Evolutionary conservation across 2,888 invertebrate genomes (phyloP).

Genomic region (Acleris holmiana): DNA sequence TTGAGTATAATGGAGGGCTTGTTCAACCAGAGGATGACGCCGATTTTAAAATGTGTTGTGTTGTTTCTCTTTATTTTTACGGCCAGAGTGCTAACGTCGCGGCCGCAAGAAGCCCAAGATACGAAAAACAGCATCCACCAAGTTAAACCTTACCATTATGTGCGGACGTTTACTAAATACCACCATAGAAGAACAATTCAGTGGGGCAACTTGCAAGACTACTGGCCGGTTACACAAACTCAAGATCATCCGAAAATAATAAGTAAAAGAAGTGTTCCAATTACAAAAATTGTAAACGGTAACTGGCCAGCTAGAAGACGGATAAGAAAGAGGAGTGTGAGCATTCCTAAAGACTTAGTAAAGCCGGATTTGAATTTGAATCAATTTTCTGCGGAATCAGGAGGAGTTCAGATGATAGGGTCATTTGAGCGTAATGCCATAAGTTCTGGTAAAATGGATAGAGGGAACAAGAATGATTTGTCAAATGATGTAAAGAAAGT

Average conservation of each 20-base stretch:
- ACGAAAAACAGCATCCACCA: constrained; percentile 68
- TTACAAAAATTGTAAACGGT: constrained; percentile 32
- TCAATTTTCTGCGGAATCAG: constrained; percentile 53
- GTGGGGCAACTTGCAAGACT: constrained; percentile 63
- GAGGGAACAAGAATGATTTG: constrained; percentile 53
- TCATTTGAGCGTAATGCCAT: constrained; percentile 55
- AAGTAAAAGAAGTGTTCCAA: constrained; percentile 43
- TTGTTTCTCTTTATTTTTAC: constrained; percentile 78
- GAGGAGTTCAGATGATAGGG: constrained; percentile 51
- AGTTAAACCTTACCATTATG: constrained; percentile 69
- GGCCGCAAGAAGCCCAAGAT: constrained; percentile 71
- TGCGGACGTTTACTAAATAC: constrained; percentile 78
- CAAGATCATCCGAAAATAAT: constrained; percentile 55
- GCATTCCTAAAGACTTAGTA: constrained; percentile 58
- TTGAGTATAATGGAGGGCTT: constrained; percentile 67
- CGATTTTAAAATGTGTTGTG: constrained; percentile 74
- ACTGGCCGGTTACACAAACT: constrained; percentile 52
- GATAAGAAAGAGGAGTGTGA: constrained; percentile 61
- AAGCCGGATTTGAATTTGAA: constrained; percentile 49
- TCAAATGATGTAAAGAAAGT: constrained; percentile 55
- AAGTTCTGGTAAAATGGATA: constrained; percentile 54
- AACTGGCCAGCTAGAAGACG: constrained; percentile 51
- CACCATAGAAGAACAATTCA: constrained; percentile 76
- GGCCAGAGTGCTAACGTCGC: constrained; percentile 75
- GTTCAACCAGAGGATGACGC: constrained; percentile 69